Conservation (phyloP, 2,113 vertebrate species). For the Notothenia rossii region DNA sequence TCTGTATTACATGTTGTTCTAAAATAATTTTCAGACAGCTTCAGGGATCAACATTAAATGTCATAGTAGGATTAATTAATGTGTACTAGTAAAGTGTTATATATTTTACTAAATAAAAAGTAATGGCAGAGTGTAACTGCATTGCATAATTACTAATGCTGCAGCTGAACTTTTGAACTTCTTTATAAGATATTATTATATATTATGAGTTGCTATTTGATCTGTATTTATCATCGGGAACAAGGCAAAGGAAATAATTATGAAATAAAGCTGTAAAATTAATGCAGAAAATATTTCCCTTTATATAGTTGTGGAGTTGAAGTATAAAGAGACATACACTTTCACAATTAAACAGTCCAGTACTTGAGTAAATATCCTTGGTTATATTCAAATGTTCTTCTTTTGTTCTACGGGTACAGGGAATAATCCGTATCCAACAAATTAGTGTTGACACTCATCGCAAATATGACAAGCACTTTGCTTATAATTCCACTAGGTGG, state of each 20-base stretch:
- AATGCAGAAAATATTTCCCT: not conserved
- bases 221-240: not conserved
- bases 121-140: not conserved
- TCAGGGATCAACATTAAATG: not conserved
- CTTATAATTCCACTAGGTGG: conserved; percentile 62
- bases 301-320: not conserved
- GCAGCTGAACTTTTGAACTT: no score
- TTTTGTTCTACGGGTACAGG: not conserved
- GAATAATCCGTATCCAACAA: no score
- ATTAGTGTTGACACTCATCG: no score
- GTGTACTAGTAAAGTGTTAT: not conserved
- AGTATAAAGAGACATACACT: not conserved
- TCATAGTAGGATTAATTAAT: not conserved
- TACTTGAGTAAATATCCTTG: not conserved
- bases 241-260: not conserved
- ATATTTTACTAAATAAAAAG: no score
- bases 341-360: no score
- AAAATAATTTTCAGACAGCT: not conserved
- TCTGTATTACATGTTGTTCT: not conserved
- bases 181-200: not conserved
- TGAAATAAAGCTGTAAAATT: not conserved
- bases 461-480: not conserved
- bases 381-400: no score
- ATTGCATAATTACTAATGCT: not conserved
- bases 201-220: not conserved